These are phyloP conservation scores for Microcebus tavaratra DNA, from an alignment of 2,113 vertebrate genomes.

Conservation along the genomic window DNA sequence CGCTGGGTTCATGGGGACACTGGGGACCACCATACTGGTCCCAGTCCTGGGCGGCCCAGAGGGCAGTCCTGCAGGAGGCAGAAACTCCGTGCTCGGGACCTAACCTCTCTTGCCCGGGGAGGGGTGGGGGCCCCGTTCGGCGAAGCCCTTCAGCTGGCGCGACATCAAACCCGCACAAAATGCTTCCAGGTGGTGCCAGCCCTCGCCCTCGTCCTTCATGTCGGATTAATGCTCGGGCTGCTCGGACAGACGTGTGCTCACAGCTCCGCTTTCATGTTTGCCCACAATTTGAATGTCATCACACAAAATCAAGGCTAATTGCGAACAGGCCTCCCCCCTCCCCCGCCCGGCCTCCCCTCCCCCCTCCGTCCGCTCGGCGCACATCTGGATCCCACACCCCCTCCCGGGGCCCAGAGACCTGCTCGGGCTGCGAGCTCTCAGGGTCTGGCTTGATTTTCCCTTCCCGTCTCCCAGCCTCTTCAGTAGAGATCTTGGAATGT, in stretches of 20 bases:
- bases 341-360: conserved; percentile 46
- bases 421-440: conserved; percentile 14
- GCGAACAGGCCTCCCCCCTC: conserved; percentile 88
- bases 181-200: conserved; percentile 85
- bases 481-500: background rate
- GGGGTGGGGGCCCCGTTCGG: accelerated
- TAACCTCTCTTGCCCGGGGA: conserved; percentile 44
- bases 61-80: too few species aligned
- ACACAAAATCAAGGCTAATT: conserved; percentile 93
- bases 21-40: background rate
- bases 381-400: conserved; percentile 94
- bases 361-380: conserved; percentile 75
- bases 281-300: conserved; percentile 88
- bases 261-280: conserved; percentile 87
- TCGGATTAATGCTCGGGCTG: conserved; percentile 81
- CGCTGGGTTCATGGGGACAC: accelerated
- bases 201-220: conserved; percentile 78
- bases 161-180: conserved; percentile 85
- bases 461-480: background rate
- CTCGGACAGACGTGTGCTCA: conserved; percentile 79
- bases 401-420: conserved; percentile 67
- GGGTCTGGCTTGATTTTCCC: conserved; percentile 19
- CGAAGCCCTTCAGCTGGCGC: conserved; percentile 73
- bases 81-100: background rate
- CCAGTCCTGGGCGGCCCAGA: too few species aligned